Base-by-base conservation (phyloP, 2,113 vertebrate genomes). In the Aptenodytes forsteri region DNA sequence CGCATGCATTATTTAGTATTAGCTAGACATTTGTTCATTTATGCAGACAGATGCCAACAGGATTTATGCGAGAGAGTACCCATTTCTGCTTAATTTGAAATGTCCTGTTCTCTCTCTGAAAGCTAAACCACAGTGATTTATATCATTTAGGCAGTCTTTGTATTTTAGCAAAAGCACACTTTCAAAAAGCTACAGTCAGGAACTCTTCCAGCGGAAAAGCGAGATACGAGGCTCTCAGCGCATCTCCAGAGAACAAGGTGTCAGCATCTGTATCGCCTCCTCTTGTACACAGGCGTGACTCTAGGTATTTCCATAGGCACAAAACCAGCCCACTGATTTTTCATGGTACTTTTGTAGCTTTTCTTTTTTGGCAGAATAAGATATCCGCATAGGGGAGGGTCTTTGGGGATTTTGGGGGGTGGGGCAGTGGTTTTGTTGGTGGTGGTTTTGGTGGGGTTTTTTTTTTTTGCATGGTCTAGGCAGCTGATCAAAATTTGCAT, bases 1-100 rank as follows among this genome's bases (percentile, higher is more conserved):
- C 1, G 1, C 71, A 97, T 93, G 67, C 72, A 97, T 93, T 94
- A 97, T 97, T 97, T 94, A 97, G 85, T 38, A 92, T 77, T 78
- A 93, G 55, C 69, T 87, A 95, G 86, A 95, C 83, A 89, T 83
- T 95, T 79, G 83, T 84, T 96, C 92, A 87, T 78, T 92, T 95
- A 84, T 64, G 73, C 80, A 95, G 88, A 81, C 83, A 92, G 64
- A 90, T 92, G 95, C 86, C 76, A 92, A 75, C 18, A 86, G 89
- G 94, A 96, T 93, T 95, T 92, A 92, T 94, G 76, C 1, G 21
- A 80, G 64, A 88, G 14, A 38, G 54, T 77, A 91, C 79, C 44
- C 46, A 78, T 78, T 94, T 85, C 67, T 92, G 83, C 32, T 66
- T 77, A 90, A 95, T 85, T 88, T 88, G 70, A 92, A 91, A 86